Evolutionary conservation across 2,888 invertebrate species (phyloP).

Genomic region (Bursaphelenchus okinawaensis): DNA sequence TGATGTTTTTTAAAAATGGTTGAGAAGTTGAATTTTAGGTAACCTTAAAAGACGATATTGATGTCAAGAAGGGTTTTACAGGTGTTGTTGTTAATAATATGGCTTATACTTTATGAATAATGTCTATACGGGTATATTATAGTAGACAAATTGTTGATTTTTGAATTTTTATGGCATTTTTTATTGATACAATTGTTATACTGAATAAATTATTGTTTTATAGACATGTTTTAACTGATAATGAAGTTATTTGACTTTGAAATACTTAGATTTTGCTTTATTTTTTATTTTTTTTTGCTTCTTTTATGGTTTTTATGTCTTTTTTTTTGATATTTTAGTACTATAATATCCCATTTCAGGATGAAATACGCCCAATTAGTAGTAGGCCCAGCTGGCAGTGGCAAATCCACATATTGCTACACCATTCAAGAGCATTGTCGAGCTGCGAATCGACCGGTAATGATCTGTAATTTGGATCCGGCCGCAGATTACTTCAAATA

Average conservation of each 20-base stretch:
- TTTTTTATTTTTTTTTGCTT: not conserved
- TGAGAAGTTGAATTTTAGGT: not conserved
- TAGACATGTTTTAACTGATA: not conserved
- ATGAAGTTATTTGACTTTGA: not conserved
- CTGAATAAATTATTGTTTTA: not conserved
- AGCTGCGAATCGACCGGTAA: conserved; percentile 67
- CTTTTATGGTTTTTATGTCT: not conserved
- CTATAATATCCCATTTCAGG: conserved; percentile 1
- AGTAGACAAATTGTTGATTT: not conserved
- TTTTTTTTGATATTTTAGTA: not conserved
- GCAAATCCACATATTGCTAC: conserved; percentile 65
- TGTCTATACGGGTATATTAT: not conserved
- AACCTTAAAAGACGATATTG: not conserved
- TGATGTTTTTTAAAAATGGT: not conserved
- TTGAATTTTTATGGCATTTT: not conserved
- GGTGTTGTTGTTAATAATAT: not conserved
- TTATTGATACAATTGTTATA: not conserved
- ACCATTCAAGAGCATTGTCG: conserved; percentile 75
- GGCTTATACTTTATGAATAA: not conserved
- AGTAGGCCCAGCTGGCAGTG: conserved; percentile 92
- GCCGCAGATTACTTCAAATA: conserved; percentile 95
- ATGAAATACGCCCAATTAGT: conserved; percentile 80
- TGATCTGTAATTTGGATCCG: conserved; percentile 91
- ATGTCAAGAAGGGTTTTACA: not conserved
- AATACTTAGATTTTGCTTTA: no score